phyloP scores from a whole-genome alignment of 2,113 vertebrate species.

The Prinia subflava region DNA sequence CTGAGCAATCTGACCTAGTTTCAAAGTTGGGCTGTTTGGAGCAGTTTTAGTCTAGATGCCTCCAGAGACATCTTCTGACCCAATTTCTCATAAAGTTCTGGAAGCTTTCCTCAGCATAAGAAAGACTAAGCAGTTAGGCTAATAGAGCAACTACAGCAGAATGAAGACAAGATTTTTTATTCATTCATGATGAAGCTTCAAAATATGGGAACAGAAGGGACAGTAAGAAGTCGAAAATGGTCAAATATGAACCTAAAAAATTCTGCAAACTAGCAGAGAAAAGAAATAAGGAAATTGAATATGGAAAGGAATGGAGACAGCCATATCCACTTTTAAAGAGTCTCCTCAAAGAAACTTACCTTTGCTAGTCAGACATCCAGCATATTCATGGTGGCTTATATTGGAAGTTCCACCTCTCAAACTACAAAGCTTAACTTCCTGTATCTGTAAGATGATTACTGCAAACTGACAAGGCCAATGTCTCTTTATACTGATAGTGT shows the following conservation, averaged over 20 bases:
- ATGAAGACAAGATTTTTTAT: background rate
- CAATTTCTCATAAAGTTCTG: background rate
- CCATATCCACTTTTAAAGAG: background rate
- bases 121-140: background rate
- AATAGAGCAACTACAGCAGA: background rate
- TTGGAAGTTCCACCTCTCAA: background rate
- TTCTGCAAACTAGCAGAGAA: background rate
- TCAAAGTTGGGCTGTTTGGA: background rate
- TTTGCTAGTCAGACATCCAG: background rate
- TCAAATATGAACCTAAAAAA: rapidly evolving
- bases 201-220: background rate
- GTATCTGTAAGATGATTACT: background rate
- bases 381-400: background rate
- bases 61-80: background rate
- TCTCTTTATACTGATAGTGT: background rate
- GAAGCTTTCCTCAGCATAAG: background rate
- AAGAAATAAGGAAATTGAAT: background rate
- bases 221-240: background rate
- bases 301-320: background rate
- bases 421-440: background rate
- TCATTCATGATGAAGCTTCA: background rate
- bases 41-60: background rate
- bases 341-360: background rate
- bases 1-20: background rate
- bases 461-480: background rate